A percentile compares a stretch with the other conserved stretches of the same genome.
phyloP scores from a whole-genome alignment of 2,797 vertebrate species.

The Cirrhinus molitorella region DNA sequence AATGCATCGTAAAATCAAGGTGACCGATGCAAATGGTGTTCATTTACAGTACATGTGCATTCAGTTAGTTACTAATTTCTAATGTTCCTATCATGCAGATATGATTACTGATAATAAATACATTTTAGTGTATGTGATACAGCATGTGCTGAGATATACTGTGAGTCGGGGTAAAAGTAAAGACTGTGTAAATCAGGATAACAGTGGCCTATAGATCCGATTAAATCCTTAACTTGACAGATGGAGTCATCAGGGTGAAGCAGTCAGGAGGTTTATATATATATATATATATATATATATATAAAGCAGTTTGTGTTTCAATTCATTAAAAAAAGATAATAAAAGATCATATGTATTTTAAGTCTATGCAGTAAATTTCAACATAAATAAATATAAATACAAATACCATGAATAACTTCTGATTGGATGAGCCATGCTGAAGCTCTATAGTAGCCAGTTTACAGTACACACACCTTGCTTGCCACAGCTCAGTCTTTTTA shows the following conservation, averaged over 20 bases:
- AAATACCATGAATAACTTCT: not conserved
- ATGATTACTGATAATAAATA: not conserved
- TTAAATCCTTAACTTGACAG: conserved; percentile 59
- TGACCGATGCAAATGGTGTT: not conserved
- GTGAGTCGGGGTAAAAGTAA: conserved; percentile 44
- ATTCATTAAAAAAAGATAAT: not conserved
- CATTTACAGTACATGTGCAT: not conserved
- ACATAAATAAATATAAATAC: not conserved
- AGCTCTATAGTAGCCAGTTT: not conserved
- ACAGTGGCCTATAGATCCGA: conserved; percentile 55
- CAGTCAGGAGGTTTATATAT: not conserved
- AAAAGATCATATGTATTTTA: not conserved
- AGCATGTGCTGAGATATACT: conserved; percentile 2
- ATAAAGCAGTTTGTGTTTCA: not conserved
- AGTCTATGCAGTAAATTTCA: not conserved
- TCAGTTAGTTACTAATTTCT: not conserved
- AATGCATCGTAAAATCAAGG: conserved; percentile 11
- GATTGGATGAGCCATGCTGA: not conserved
- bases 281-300: not conserved
- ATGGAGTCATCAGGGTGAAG: conserved; percentile 47
- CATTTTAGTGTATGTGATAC: not conserved
- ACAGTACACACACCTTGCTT: not conserved
- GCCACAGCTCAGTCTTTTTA: not conserved
- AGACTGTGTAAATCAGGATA: conserved; percentile 49
- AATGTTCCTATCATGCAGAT: not conserved